Conservation (phyloP, 92 coral and sea anemone species). For the Actinernus sp. region DNA sequence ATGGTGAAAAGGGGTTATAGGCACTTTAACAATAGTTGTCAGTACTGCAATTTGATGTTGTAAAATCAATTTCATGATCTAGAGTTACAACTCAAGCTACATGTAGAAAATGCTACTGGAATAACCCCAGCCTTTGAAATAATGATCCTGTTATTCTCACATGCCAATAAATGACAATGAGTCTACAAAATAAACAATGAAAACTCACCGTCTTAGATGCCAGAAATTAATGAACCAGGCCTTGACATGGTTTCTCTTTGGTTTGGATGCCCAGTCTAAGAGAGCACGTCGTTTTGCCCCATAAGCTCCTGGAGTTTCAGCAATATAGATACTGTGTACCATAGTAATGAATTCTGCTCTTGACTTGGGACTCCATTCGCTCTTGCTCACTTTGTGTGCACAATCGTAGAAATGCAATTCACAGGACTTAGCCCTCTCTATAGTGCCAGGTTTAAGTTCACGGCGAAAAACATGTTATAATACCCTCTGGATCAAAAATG, state of each 20-base stretch:
- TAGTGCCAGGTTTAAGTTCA: slow-evolving; percentile 29
- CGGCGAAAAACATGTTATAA: slow-evolving; percentile 35
- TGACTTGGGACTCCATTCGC: slow-evolving; percentile 43
- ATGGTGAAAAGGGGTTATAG: no score
- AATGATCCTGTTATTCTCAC: no score
- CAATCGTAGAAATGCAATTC: slow-evolving; percentile 69
- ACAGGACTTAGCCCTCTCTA: slow-evolving; percentile 60
- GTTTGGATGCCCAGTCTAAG: slow-evolving; percentile 40
- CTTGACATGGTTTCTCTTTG: slow-evolving; percentile 35
- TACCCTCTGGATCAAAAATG: slow-evolving; percentile 68
- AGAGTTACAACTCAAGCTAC: no score
- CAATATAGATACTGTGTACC: slow-evolving; percentile 51
- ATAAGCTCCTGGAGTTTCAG: slow-evolving; percentile 54
- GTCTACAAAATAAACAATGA: no score
- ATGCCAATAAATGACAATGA: no score
- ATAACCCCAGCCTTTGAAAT: no score
- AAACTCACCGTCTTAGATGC: slow-evolving; percentile 42
- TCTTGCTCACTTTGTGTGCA: slow-evolving; percentile 34
- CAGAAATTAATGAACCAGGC: slow-evolving; percentile 55
- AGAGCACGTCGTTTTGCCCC: slow-evolving; percentile 55
- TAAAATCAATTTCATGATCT: no score
- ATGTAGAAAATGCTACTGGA: no score
- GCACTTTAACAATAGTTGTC: no score
- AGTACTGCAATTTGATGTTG: no score
- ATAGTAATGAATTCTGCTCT: slow-evolving; percentile 47